Conservation (phyloP, 2,888 invertebrate genomes). For the Teinopalpus imperialis region DNA sequence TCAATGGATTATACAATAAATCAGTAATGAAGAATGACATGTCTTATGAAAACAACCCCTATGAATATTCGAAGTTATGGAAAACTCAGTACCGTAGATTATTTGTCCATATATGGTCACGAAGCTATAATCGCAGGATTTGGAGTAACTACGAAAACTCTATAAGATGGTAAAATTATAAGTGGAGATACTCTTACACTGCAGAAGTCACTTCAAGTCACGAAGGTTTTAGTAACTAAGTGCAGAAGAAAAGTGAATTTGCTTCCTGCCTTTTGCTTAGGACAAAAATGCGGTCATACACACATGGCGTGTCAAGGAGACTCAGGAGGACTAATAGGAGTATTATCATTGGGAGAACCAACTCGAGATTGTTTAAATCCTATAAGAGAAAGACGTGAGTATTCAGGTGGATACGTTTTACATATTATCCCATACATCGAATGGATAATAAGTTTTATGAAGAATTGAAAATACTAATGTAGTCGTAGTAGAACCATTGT, state of each 20-base stretch:
- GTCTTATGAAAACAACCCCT: constrained; percentile 2
- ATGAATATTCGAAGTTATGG: constrained; percentile 1
- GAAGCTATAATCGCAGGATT: constrained; percentile 7
- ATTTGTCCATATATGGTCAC: constrained; percentile 1
- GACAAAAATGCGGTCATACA: not conserved
- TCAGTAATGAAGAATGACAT: constrained; percentile 3
- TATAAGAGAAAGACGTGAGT: not conserved
- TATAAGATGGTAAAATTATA: not conserved
- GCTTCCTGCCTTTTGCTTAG: constrained; percentile 4
- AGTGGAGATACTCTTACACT: not conserved
- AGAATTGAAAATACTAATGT: not conserved
- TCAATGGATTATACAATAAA: not conserved
- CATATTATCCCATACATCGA: constrained; percentile 13
- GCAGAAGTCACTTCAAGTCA: not conserved
- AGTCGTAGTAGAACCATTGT: too few species aligned
- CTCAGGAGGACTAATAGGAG: not conserved
- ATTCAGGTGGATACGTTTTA: not conserved
- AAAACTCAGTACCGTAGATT: constrained; percentile 5
- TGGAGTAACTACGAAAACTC: not conserved
- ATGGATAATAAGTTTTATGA: constrained; percentile 5
- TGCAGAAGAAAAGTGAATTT: not conserved
- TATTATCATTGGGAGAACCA: not conserved
- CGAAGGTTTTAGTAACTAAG: not conserved
- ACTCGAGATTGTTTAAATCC: not conserved
- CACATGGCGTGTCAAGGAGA: not conserved